These are phyloP conservation scores for Melanogrammus aeglefinus DNA, from an alignment of 2,797 vertebrate genomes.

Conservation along the genomic window DNA sequence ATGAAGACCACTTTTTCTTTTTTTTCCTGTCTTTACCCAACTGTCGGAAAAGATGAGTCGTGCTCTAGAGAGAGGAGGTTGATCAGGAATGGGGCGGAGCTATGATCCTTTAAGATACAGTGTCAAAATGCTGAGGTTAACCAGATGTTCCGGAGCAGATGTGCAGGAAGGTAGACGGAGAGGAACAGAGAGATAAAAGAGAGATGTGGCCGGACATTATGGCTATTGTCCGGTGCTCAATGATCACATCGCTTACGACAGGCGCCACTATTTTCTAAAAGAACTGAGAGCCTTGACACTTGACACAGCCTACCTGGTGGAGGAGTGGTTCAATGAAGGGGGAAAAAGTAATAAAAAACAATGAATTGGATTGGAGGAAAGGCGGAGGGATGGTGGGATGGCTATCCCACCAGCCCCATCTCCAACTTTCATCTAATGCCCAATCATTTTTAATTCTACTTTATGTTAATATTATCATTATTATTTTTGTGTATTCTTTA, in stretches of 20 bases:
- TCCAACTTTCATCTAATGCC: too few relatives aligned
- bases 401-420: too few relatives aligned
- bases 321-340: neutral
- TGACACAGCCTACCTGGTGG: neutral
- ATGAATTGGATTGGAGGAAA: too few relatives aligned
- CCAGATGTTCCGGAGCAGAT: slow-evolving; percentile 77
- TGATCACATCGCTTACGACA: slow-evolving; percentile 61
- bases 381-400: too few relatives aligned
- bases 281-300: neutral
- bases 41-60: slow-evolving; percentile 49
- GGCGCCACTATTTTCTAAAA: neutral
- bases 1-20: slow-evolving; percentile 47
- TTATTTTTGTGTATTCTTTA: too few relatives aligned
- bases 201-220: slow-evolving; percentile 22
- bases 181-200: slow-evolving; percentile 50
- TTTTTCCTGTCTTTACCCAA: slow-evolving; percentile 22
- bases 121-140: slow-evolving; percentile 65
- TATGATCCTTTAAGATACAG: slow-evolving; percentile 52
- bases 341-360: neutral
- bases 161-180: slow-evolving; percentile 45
- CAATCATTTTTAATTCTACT: too few relatives aligned
- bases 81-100: slow-evolving; percentile 46
- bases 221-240: slow-evolving; percentile 53
- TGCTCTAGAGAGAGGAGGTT: slow-evolving; percentile 36
- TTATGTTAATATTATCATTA: too few relatives aligned